These are phyloP conservation scores for Microplitis demolitor DNA, from an alignment of 1,140 invertebrate genomes.

Conservation along the genomic window DNA sequence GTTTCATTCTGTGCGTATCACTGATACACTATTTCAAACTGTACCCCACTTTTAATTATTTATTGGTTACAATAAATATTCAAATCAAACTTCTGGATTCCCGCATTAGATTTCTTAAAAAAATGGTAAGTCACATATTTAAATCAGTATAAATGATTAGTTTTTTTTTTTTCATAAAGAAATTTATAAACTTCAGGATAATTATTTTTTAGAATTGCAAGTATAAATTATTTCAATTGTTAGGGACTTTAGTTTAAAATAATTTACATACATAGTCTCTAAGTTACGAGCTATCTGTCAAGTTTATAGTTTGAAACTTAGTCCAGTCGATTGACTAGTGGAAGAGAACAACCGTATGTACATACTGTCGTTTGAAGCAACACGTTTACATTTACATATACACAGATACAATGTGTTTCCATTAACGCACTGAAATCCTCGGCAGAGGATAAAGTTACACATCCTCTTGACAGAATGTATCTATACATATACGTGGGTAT, in stretches of 20 bases:
- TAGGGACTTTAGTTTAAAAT: neutral
- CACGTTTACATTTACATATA: neutral
- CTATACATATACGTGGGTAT: neutral
- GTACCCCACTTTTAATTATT: too few species aligned
- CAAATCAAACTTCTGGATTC: too few species aligned
- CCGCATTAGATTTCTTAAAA: too few species aligned
- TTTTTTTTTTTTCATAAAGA: too few species aligned
- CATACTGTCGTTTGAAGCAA: neutral
- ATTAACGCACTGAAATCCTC: neutral
- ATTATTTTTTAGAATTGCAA: too few species aligned
- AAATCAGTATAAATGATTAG: too few species aligned
- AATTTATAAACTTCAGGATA: too few species aligned
- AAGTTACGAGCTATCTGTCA: neutral
- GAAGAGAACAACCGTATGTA: neutral
- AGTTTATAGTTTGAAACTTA: neutral
- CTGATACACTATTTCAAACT: neutral
- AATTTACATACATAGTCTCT: neutral
- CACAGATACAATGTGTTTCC: neutral
- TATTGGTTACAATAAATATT: too few species aligned
- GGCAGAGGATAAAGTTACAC: neutral
- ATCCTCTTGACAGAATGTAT: neutral
- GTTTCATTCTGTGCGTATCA: constrained; percentile 10
- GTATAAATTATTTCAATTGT: too few species aligned
- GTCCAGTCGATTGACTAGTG: neutral
- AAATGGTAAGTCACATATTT: too few species aligned